These are phyloP conservation scores for Atethmia centrago DNA, from an alignment of 2,888 invertebrate species.

Conservation along the genomic window DNA sequence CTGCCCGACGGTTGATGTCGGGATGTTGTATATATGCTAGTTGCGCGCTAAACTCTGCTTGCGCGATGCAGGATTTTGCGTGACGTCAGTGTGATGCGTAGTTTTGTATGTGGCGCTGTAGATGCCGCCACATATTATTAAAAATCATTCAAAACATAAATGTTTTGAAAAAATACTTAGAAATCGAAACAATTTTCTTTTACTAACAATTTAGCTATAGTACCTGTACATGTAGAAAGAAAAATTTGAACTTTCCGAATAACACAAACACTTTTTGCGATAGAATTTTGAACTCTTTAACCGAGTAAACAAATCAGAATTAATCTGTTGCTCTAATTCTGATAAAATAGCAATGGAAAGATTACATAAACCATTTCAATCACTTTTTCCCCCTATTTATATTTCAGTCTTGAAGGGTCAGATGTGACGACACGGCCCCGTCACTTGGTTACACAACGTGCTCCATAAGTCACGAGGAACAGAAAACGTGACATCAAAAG, in stretches of 20 bases:
- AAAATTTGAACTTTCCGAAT: not conserved
- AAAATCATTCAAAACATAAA: too few species aligned
- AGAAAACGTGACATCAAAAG: constrained; percentile 44
- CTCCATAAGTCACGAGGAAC: constrained; percentile 28
- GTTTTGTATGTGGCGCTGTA: too few species aligned
- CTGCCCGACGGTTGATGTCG: too few species aligned
- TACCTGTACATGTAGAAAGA: too few species aligned
- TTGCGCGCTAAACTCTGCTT: too few species aligned
- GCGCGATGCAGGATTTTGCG: too few species aligned
- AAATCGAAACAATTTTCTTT: not conserved
- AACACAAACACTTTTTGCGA: not conserved
- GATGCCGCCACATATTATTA: too few species aligned
- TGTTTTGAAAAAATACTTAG: not conserved
- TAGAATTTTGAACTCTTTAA: not conserved
- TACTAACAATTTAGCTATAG: not conserved
- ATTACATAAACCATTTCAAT: constrained; percentile 13
- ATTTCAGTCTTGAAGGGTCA: constrained; percentile 27
- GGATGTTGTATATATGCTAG: too few species aligned
- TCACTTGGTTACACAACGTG: constrained; percentile 36
- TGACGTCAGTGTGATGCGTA: too few species aligned
- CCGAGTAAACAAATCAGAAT: not conserved
- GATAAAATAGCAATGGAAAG: not conserved
- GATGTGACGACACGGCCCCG: constrained; percentile 13
- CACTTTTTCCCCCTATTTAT: constrained; percentile 9
- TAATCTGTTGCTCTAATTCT: not conserved